These are phyloP conservation scores for Drosophila oshimai DNA, from an alignment of 1,140 invertebrate genomes.

Conservation along the genomic window DNA sequence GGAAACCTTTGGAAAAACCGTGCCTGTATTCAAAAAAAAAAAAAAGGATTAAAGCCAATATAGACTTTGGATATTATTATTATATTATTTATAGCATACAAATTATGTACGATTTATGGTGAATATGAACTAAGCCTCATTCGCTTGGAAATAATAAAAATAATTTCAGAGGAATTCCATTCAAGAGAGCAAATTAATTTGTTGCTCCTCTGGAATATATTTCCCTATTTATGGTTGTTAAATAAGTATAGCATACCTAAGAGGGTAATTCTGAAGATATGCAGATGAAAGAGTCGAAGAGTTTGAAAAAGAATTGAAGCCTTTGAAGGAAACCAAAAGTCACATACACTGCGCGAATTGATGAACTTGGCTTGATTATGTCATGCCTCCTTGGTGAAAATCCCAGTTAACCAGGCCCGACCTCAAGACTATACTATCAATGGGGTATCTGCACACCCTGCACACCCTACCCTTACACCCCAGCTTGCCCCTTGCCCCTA, in stretches of 20 bases:
- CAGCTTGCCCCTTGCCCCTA: background rate
- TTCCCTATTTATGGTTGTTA: background rate
- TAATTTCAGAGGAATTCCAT: no score
- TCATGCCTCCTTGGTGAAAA: constrained; percentile 35
- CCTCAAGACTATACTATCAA: constrained; percentile 23
- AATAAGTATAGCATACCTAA: background rate
- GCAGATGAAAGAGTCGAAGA: no score
- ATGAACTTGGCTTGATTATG: constrained; percentile 46
- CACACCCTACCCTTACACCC: background rate
- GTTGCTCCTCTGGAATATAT: background rate
- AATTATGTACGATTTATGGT: no score
- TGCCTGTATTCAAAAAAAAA: no score
- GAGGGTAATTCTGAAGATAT: no score
- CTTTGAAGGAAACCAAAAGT: no score
- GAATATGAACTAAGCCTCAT: no score
- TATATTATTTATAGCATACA: no score
- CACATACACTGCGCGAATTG: constrained; percentile 14
- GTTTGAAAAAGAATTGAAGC: background rate
- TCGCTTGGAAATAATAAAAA: no score
- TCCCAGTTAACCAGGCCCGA: constrained; percentile 32
- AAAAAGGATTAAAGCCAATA: no score
- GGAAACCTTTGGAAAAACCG: no score
- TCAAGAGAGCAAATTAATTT: background rate
- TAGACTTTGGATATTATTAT: no score
- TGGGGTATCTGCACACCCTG: constrained; percentile 13